Evolutionary conservation across 2,797 vertebrate genomes (phyloP), one percentile per base, ranked within the genome.

Genomic region (Morus bassanus): DNA sequence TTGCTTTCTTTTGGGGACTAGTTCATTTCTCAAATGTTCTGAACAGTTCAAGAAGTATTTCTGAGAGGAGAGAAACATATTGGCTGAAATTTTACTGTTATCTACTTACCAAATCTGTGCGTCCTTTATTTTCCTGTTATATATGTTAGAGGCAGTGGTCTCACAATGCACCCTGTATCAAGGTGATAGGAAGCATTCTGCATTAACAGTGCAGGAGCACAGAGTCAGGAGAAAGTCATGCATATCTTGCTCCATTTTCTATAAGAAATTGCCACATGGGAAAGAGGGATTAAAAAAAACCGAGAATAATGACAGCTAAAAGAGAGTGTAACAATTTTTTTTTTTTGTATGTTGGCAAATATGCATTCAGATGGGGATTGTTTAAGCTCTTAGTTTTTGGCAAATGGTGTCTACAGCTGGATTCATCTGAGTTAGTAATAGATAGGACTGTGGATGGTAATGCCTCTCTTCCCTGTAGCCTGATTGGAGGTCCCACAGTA

Each of bases 281-380:
- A 54, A 70, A 67, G 46, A 61, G 22, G 21, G 18, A 35, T 45
- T 35, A 45, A 72, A 46, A 3, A 2, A 1, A 39, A 39, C 10
- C 22, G 24, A 37, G 15, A 54, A 68, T 5, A 39, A 30, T 9
- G 17, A n/a, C 23, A 56, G 33, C 43, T 54, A 28, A 67, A 85
- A 81, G 28, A 7, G 13, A 25, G 9, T 6, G 6, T 37, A 50
- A 48, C 10, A 4, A 4, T 17, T 30, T 27, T 80, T 83, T 81
- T 81, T 45, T 21, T 37, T 10, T 13, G 3, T 11, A 1, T 18
- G 5, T 31, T 14, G 2, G 11, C 0, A 1, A 59, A 67, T n/a
- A 9, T 28, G 5, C 4, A 3, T 37, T 63, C 48, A 81, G 16
- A 23, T 46, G 11, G 30, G 16, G 9, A 18, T 75, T 82, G 8